Evolutionary conservation across 2,797 vertebrate species (phyloP).

Genomic region (Ctenosaura bakeri): DNA sequence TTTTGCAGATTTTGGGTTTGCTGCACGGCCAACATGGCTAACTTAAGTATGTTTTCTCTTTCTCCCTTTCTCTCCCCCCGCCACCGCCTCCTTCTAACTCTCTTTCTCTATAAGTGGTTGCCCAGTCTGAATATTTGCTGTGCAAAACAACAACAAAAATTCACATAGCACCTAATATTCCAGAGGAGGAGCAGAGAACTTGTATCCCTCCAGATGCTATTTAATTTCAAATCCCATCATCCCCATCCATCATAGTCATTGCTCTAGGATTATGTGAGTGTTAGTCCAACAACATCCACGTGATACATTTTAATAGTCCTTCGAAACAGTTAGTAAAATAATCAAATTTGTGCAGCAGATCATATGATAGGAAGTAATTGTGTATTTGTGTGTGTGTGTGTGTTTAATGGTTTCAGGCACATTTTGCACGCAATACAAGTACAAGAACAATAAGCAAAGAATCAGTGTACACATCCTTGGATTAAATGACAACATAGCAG

Average conservation of each 20-base stretch:
- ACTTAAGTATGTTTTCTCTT: too few species aligned
- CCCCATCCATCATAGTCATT: neutral
- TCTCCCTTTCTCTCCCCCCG: too few species aligned
- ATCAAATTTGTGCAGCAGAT: neutral
- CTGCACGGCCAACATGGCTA: too few species aligned
- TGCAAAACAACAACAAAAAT: too few species aligned
- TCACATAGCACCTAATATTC: neutral
- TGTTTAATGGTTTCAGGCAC: neutral
- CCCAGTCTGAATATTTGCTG: neutral
- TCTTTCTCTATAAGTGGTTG: too few species aligned
- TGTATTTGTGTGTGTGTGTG: neutral
- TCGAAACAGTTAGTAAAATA: neutral
- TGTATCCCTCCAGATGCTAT: neutral
- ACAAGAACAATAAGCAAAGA: neutral
- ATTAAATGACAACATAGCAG: conserved; percentile 37
- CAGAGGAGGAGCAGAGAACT: neutral
- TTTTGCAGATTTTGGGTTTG: too few species aligned
- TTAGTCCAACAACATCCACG: neutral
- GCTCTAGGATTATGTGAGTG: too few species aligned
- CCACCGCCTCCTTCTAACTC: too few species aligned
- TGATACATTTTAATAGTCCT: neutral
- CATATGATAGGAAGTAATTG: neutral
- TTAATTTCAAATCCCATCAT: neutral
- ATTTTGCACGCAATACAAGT: conserved; percentile 21
- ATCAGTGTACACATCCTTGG: conserved; percentile 3